phyloP scores from a whole-genome alignment of 2,113 vertebrate genomes.

The Nesoenas mayeri region DNA sequence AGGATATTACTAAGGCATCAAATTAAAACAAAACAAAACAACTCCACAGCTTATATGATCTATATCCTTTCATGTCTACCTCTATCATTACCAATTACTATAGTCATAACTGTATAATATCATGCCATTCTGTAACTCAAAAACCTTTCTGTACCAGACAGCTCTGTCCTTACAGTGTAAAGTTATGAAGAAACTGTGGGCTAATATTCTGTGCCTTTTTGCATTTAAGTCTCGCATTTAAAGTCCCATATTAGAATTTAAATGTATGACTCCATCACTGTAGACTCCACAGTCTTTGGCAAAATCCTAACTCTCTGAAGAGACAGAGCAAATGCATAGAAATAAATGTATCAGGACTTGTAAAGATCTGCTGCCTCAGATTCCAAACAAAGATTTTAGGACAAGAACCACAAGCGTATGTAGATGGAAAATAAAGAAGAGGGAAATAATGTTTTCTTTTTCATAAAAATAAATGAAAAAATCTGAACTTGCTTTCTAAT shows the following conservation, averaged over 20 bases:
- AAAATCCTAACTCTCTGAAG: neutral
- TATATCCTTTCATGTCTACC: neutral
- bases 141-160: neutral
- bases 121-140: neutral
- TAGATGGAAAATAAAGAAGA: neutral
- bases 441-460: neutral
- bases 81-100: neutral
- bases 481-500: neutral
- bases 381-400: neutral
- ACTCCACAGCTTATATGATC: neutral
- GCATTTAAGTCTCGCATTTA: neutral
- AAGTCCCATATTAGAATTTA: neutral
- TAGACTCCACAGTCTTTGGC: neutral
- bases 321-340: neutral
- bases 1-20: neutral
- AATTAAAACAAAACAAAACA: neutral
- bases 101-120: neutral
- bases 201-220: neutral
- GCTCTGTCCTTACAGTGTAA: neutral
- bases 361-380: neutral
- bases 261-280: neutral
- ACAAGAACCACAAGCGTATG: accelerated
- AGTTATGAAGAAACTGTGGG: neutral
- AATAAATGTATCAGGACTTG: neutral
- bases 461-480: neutral